phyloP scores from a whole-genome alignment of 2,797 vertebrate genomes.

The Aldrovandia affinis region DNA sequence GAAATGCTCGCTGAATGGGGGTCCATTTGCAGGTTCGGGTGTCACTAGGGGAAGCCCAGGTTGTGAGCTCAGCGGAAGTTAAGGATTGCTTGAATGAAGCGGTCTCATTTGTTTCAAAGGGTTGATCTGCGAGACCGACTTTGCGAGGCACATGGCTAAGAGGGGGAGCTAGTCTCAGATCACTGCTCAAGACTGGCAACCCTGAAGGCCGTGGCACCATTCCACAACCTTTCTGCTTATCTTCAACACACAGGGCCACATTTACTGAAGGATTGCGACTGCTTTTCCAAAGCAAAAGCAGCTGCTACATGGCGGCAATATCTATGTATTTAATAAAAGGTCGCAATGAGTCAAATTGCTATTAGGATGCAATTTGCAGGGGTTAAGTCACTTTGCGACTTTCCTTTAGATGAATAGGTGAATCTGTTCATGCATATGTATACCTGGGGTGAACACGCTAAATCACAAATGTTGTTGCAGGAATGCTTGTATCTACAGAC shows the following conservation, averaged over 20 bases:
- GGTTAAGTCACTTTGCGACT: too few relatives aligned
- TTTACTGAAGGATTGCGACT: too few relatives aligned
- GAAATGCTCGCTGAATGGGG: background rate
- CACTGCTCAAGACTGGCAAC: background rate
- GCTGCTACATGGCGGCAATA: too few relatives aligned
- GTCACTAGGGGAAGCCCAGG: constrained; percentile 1
- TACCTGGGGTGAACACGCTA: too few relatives aligned
- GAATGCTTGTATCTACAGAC: too few relatives aligned
- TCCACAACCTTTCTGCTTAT: constrained; percentile 11
- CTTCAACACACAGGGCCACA: background rate
- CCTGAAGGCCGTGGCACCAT: background rate
- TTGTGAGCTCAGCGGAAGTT: constrained; percentile 21
- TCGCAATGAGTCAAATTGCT: too few relatives aligned
- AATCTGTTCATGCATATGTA: too few relatives aligned
- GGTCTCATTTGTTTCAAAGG: constrained; percentile 16
- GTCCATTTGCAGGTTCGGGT: background rate
- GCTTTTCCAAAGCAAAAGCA: too few relatives aligned
- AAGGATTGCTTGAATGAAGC: background rate
- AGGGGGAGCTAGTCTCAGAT: constrained; percentile 16
- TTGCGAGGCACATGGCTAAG: background rate
- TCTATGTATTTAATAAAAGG: too few relatives aligned
- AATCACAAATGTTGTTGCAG: too few relatives aligned
- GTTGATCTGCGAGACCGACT: background rate
- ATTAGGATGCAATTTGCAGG: too few relatives aligned
- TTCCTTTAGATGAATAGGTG: too few relatives aligned